Percentiles rank a stretch among this genome's conserved stretches.
Evolutionary conservation across 2,113 vertebrate genomes (phyloP).

Genomic region (Datnioides undecimradiatus): DNA sequence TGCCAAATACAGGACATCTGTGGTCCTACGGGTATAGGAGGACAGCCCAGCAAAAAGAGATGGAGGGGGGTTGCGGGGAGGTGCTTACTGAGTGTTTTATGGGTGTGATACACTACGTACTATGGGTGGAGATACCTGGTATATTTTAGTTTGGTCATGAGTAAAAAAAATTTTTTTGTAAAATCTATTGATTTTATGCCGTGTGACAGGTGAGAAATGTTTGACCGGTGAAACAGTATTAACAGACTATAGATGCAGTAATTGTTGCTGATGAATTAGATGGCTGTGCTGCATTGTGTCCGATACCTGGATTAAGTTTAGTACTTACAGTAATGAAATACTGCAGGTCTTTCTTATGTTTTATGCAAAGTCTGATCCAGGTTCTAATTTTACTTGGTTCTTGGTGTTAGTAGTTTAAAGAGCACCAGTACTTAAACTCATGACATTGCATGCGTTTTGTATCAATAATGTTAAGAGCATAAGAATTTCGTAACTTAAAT

Average conservation of each 20-base stretch:
- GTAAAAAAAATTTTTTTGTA: too few relatives aligned
- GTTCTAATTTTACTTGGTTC: neutral
- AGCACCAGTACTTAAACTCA: neutral
- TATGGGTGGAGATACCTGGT: neutral
- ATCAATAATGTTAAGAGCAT: neutral
- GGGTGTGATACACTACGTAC: neutral
- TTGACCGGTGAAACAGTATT: neutral
- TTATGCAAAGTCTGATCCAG: neutral
- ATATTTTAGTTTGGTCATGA: neutral
- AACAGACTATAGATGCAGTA: neutral
- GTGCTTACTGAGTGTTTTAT: neutral
- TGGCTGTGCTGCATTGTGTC: neutral
- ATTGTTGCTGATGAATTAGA: neutral
- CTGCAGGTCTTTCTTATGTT: neutral
- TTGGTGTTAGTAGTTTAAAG: neutral
- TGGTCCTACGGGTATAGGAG: constrained; percentile 24
- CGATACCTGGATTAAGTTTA: neutral
- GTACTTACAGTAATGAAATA: neutral
- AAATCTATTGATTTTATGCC: neutral
- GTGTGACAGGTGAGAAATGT: neutral
- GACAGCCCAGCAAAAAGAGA: neutral
- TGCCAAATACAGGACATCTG: constrained; percentile 45
- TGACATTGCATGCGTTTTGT: neutral
- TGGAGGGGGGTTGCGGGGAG: too few relatives aligned
- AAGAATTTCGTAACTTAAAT: constrained; percentile 5